Evolutionary conservation across 2,113 vertebrate species (phyloP), one percentile per base, ranked within the genome.

Genomic region (Eleginops maclovinus): DNA sequence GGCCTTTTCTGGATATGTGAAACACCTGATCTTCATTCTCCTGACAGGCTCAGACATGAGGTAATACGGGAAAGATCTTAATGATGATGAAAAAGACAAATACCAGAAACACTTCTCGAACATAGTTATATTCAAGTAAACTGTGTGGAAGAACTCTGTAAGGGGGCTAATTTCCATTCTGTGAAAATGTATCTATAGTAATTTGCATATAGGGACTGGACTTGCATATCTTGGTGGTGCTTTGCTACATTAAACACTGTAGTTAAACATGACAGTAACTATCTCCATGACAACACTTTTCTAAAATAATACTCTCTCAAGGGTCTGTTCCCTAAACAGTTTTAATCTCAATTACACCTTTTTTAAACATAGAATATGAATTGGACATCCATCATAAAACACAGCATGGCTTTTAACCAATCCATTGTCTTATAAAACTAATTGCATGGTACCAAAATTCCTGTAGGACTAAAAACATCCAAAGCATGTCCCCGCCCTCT

Each of bases 11-110:
- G 77, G 77, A 75, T 53, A 81, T 60, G 75, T 72, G 73, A 28
- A 90, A 86, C 86, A 89, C 81, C 85, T 87, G 81, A 92, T 81
- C 65, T 70, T 79, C 65, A 71, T 86, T 82, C 81, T 78, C 28
- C 54, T 85, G 81, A 83, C 86, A 69, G 64, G 62, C 80, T 79
- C 82, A 92, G 87, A 90, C 91, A 84, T 93, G 87, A 92, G 75
- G 83, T 91, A 88, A 92, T 86, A 63, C 61, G 61, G 49, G 72
- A 91, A 84, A 58, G 79, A 91, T 88, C 78, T 66, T 87, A 79
- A 90, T 69, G 65, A 85, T 70, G 78, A 88, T 78, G 53, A 90
- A 89, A 83, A 70, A 46, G 54, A 81, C 16, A 24, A 80, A 82
- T 74, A 84, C 67, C 77, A 85, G 65, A 41, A 76, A 55, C 66